Conservation (phyloP, 2,113 vertebrate species). For the Pelvicachromis taeniatus region DNA sequence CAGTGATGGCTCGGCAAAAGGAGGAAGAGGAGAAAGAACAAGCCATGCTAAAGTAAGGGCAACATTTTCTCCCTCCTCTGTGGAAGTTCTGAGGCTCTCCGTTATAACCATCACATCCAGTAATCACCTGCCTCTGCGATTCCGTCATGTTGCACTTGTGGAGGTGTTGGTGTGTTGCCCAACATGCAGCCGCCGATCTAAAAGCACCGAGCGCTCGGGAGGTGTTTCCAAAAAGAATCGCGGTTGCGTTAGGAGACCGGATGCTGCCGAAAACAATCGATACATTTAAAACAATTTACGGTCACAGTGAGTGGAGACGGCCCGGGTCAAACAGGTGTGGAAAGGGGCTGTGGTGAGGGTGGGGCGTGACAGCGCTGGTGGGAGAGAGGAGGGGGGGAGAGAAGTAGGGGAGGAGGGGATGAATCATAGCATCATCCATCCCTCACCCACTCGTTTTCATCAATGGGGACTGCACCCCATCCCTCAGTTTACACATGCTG, state of each 20-base stretch:
- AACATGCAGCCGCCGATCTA: background rate
- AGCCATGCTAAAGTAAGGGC: slow-evolving; percentile 97
- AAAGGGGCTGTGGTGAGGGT: slow-evolving; percentile 7
- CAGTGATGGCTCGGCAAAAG: slow-evolving; percentile 97
- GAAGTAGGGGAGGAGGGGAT: slow-evolving; percentile 3
- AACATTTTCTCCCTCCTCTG: slow-evolving; percentile 5
- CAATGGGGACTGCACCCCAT: slow-evolving; percentile 43
- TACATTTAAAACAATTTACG: background rate
- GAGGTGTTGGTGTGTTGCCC: background rate
- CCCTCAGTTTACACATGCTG: slow-evolving; percentile 12
- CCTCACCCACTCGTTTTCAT: slow-evolving; percentile 42
- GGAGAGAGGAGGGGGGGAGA: background rate
- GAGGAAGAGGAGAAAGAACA: slow-evolving; percentile 98
- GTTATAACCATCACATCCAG: background rate
- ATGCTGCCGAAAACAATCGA: background rate
- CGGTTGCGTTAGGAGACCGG: background rate
- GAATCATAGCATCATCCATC: slow-evolving; percentile 59
- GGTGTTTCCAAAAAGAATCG: background rate
- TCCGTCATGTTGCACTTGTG: background rate
- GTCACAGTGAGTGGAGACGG: slow-evolving; percentile 13
- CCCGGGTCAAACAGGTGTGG: slow-evolving; percentile 64
- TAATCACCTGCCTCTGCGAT: background rate
- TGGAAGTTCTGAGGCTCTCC: background rate
- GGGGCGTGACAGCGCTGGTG: slow-evolving; percentile 55
- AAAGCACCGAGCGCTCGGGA: background rate